Evolutionary conservation across 23 tunicate species (phyloP), one percentile per base, ranked within the genome.

Genomic region (Diplosoma virens): DNA sequence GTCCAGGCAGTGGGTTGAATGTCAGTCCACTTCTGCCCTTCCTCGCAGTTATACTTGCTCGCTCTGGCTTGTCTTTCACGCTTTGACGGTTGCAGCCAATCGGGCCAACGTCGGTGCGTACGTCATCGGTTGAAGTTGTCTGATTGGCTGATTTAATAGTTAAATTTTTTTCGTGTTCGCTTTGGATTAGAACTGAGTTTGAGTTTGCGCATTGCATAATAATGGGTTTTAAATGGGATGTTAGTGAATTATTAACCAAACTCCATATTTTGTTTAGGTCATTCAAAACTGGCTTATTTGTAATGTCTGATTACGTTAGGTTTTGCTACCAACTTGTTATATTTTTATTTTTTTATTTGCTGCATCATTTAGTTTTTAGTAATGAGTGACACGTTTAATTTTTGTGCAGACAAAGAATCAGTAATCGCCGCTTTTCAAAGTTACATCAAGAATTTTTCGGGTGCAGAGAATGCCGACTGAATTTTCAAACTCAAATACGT

Each of bases 31-130:
- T 41, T 53, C 66, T 9, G 71, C 81, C 16, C 56, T 59, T 30
- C 31, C 79, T 24, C 79, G 99, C 16, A 92, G 99, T 29, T 95
- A 95, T 54, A 89, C 99, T 30, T 95, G 99, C 54, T 78, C 88
- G 32, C 55, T 95, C 76, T 95, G 99, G 99, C 88, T 88, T 25
- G n/a, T 85, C 2, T 95, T 95, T 37, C 99, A 95, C 72, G 79
- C 90, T 3, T 9, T 90, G 24, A 23, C 97, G 29, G 97, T 84
- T 0, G 97, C 97, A n/a, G 55, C 74, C 1, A 54, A 73, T 53
- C 67, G 58, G 25, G 90, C 90, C 16, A 25, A 58, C 18, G n/a
- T 84, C 30, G 46, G 52, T 55, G 80, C 69, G 68, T 59, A 66
- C n/a, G n/a, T n/a, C n/a, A n/a, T n/a, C n/a, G n/a, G n/a, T n/a